Conservation (phyloP, 2,113 vertebrate species). For the Lophochroa leadbeateri region DNA sequence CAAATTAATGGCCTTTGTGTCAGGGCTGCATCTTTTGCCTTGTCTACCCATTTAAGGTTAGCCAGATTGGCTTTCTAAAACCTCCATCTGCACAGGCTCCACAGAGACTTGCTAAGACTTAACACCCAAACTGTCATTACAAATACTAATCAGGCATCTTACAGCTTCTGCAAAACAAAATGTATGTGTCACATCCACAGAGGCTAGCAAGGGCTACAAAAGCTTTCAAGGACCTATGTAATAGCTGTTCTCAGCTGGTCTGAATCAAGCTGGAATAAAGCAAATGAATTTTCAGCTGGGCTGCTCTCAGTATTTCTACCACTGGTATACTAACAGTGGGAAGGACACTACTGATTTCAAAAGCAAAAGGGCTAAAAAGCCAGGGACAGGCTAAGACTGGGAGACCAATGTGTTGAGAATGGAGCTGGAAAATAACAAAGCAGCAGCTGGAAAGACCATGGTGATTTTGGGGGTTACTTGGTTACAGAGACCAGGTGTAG, state of each 20-base stretch:
- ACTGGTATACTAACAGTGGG: rapidly evolving
- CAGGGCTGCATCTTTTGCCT: background rate
- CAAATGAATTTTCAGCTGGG: background rate
- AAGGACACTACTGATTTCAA: background rate
- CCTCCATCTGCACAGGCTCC: background rate
- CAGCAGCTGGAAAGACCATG: background rate
- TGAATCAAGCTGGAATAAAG: background rate
- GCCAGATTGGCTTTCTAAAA: background rate
- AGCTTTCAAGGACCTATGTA: background rate
- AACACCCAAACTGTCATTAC: background rate
- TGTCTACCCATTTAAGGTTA: background rate
- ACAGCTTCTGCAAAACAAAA: background rate
- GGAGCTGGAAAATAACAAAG: background rate
- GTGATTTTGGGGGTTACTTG: background rate
- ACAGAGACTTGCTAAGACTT: background rate
- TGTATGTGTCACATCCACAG: background rate
- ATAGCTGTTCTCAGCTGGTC: background rate
- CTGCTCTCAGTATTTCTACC: background rate
- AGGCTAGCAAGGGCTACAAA: background rate
- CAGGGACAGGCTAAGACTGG: background rate
- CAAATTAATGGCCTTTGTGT: background rate
- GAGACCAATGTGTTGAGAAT: background rate
- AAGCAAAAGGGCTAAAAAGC: background rate
- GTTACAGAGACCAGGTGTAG: background rate
- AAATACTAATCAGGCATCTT: background rate